Base-by-base conservation (phyloP, 2,888 invertebrate genomes). In the Drosophila niveifrons region DNA sequence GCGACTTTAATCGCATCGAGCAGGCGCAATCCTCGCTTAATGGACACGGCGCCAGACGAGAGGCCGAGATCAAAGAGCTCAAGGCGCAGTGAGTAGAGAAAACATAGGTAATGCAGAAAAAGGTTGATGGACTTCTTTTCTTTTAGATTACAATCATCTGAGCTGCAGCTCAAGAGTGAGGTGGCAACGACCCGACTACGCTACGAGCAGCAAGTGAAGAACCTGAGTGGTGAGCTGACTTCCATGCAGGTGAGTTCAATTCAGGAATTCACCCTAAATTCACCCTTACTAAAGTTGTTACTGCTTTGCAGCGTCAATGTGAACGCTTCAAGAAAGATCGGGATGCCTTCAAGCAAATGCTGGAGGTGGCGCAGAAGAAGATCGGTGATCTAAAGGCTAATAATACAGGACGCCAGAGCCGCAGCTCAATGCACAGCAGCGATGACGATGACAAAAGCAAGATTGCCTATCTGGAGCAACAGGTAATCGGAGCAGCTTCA, bases 271-370 rank as follows among this genome's bases (percentile, higher is more conserved):
- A 1, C 8, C 0, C 0, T 11, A 3, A 23, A 23, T n/a, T n/a
- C 1, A 1, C 9, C 2, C 2, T 2, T 0, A 44, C 11, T 2
- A 4, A 4, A 11, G 8, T n/a, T n/a, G 2, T 23, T 9, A n/a
- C 2, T 9, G 6, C 0, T 7, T 43, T 55, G 1, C 50, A 92
- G 92, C 90, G 93, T 3, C 92, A 93, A 89, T 92, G 92, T 65
- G 93, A 93, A 74, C 94, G 97, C 82, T 97, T 97, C 90, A 96
- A 97, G 90, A 94, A 97, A 67, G 98, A 98, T 92, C 94, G 97
- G 59, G 98, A 98, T 90, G 96, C 96, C 56, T 97, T 96, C 89
- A 96, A 97, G 79, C 97, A 97, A 90, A 97, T 98, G 96, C 92
- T 98, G 43, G 97, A 97, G 89, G 95, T 96, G 10, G 96, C 97